Evolutionary conservation across 2,888 invertebrate species (phyloP).

Genomic region (Harpalus rufipes): DNA sequence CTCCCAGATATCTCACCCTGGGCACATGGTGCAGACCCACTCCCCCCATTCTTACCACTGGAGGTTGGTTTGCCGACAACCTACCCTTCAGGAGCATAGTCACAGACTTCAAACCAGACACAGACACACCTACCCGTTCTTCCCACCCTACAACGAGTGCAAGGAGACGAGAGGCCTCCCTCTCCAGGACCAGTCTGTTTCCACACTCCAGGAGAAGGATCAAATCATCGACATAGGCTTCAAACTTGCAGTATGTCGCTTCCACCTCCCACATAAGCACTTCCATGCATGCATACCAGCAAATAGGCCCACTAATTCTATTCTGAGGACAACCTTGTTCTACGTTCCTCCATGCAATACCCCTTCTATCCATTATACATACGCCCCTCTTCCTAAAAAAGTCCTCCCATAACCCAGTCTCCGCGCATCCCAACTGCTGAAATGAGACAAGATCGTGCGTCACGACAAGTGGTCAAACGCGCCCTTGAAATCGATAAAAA

Average conservation of each 20-base stretch:
- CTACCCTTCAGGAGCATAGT: slow-evolving; percentile 19
- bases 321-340: slow-evolving; percentile 12
- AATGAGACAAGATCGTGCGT: slow-evolving; percentile 21
- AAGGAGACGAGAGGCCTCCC: no score
- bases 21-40: neutral
- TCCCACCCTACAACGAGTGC: neutral
- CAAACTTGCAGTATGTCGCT: neutral
- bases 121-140: no score
- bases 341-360: neutral
- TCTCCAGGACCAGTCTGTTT: neutral
- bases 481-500: slow-evolving; percentile 64
- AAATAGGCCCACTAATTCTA: neutral
- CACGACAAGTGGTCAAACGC: slow-evolving; percentile 64
- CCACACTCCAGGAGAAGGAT: neutral
- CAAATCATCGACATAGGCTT: neutral
- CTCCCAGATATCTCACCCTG: neutral
- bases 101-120: neutral
- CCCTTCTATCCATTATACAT: neutral
- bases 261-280: neutral
- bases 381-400: slow-evolving; percentile 33
- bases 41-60: neutral
- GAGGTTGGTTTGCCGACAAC: neutral
- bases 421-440: neutral
- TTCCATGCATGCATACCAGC: neutral
- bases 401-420: slow-evolving; percentile 16